Percentiles rank a stretch among this genome's conserved stretches.
These are phyloP conservation scores for Sphyrna mokarran DNA, from an alignment of 2,113 vertebrate genomes.

Conservation along the genomic window DNA sequence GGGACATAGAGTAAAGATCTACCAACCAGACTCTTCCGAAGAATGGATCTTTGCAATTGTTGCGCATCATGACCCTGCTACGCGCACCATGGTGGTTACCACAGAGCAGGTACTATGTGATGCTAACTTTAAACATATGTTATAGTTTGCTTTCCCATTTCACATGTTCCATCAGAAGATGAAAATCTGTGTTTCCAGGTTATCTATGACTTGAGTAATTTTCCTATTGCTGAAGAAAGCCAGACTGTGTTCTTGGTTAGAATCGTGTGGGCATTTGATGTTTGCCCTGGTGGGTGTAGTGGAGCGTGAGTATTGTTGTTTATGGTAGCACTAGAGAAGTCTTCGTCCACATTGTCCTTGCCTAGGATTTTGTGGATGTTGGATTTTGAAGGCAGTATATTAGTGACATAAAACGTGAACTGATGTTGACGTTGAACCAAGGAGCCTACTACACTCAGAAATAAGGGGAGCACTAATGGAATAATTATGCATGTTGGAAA, in stretches of 20 bases:
- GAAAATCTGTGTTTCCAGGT: background rate
- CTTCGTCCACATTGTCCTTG: background rate
- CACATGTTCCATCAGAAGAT: background rate
- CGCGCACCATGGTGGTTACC: slow-evolving; percentile 88
- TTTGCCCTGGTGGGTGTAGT: background rate
- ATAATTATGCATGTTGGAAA: too few species aligned
- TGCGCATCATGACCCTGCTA: slow-evolving; percentile 80
- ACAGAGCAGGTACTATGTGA: slow-evolving; percentile 72
- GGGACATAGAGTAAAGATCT: slow-evolving; percentile 87
- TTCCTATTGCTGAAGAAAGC: background rate
- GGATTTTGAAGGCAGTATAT: background rate
- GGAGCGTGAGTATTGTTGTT: background rate
- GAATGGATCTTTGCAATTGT: slow-evolving; percentile 80
- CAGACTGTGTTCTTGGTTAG: background rate
- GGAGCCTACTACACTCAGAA: background rate
- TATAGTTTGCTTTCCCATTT: background rate
- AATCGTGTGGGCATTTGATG: background rate
- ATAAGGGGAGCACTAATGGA: background rate
- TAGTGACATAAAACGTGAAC: background rate
- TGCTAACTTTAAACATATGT: background rate
- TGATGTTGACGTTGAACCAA: background rate
- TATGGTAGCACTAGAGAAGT: background rate
- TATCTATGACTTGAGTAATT: background rate
- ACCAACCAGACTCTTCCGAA: slow-evolving; percentile 85
- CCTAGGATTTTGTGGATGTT: background rate